Conservation (phyloP, 1,140 invertebrate genomes). For the Hydropsyche tenuis region DNA sequence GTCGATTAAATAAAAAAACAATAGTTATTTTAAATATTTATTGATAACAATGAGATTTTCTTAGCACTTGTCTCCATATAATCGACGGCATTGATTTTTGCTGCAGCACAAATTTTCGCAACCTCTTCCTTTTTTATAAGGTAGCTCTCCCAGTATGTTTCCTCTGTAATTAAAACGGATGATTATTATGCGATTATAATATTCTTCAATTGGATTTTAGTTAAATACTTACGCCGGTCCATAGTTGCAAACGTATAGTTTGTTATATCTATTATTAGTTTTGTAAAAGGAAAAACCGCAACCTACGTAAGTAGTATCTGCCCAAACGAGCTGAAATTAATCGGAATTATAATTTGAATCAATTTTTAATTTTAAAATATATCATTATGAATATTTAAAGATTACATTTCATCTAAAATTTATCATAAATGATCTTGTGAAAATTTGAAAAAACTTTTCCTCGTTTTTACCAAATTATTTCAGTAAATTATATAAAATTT, state of each 20-base stretch:
- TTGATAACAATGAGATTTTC: background rate
- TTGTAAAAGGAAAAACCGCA: slow-evolving; percentile 36
- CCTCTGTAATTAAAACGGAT: slow-evolving; percentile 16
- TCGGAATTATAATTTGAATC: background rate
- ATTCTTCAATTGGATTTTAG: background rate
- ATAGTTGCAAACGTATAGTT: slow-evolving; percentile 46
- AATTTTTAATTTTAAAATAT: background rate
- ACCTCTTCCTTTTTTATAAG: slow-evolving; percentile 19
- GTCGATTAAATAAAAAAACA: background rate
- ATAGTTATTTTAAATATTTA: background rate
- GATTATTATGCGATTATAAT: background rate
- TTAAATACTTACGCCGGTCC: slow-evolving; percentile 41
- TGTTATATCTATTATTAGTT: slow-evolving; percentile 15
- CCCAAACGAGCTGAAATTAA: slow-evolving; percentile 39
- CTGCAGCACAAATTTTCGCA: slow-evolving; percentile 35
- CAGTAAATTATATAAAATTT: background rate
- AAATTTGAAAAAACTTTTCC: too few relatives aligned
- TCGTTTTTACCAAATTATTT: too few relatives aligned
- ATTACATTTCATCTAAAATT: background rate
- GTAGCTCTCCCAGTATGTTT: slow-evolving; percentile 9
- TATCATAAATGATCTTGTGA: background rate
- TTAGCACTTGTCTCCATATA: slow-evolving; percentile 26
- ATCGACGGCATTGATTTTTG: slow-evolving; percentile 14
- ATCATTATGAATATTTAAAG: background rate
- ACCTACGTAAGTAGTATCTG: slow-evolving; percentile 39